Evolutionary conservation across 2,113 vertebrate species (phyloP), one percentile per base, ranked within the genome.

Genomic region (Saguinus imperator): DNA sequence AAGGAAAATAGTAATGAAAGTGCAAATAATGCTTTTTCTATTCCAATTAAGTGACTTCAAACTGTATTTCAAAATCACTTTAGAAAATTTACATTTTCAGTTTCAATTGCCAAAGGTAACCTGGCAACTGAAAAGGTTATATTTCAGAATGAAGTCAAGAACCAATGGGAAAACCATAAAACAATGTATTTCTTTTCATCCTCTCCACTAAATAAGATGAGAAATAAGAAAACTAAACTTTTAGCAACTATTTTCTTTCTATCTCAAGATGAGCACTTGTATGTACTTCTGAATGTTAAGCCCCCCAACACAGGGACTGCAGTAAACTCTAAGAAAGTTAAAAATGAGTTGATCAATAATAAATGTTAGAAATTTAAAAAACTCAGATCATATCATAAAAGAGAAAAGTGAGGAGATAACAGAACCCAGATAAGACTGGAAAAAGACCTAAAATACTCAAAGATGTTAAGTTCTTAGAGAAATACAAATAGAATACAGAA

Each of bases 221-320:
- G 18, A 95, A 98, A 82, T 75, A 80, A 57, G 80, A 76, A 92
- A 83, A 45, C 32, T 66, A 87, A 96, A 93, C n/a, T 81, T 96
- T 64, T n/a, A 66, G 50, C 48, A 52, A 48, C 11, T 94, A 77
- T 82, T 89, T 96, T 93, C 83, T 86, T 96, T 87, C 73, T 3
- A 48, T 68, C 20, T 57, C 61, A 89, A 58, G 73, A 89, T 29
- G 8, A 43, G n/a, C 18, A 61, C 10, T 55, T 81, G 12, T 17
- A 55, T 20, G 1, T 79, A 85, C 21, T 81, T 43, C 18, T 73
- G 32, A 93, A 82, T 43, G 3, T 37, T 37, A 66, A 88, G 3
- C 13, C 1, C 35, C 50, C 1, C 43, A 43, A 64, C 61, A 79
- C 45, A 58, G 14, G 45, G 23, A 80, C 58, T 21, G 2, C 17